Conservation (phyloP, 2,113 vertebrate species). For the Sebastes fasciatus region DNA sequence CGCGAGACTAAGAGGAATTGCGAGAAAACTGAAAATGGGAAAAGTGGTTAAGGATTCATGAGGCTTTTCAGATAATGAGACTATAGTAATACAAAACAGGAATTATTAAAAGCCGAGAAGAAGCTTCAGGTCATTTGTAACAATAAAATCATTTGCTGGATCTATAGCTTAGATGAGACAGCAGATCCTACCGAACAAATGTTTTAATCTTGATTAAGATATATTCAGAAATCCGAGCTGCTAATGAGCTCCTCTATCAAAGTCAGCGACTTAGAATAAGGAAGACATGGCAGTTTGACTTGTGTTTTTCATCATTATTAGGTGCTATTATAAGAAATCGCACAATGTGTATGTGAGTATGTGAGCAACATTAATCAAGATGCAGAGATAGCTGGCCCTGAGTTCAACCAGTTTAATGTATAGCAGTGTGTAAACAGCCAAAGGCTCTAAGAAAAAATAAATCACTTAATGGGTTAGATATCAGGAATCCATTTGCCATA, state of each 20-base stretch:
- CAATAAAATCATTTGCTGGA: not conserved
- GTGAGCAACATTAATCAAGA: conserved; percentile 6
- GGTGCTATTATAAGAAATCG: conserved; percentile 2
- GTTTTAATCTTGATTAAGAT: conserved; percentile 17
- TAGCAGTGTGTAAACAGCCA: conserved; percentile 44
- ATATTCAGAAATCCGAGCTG: conserved; percentile 5
- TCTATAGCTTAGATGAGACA: not conserved
- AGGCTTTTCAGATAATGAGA: conserved; percentile 2
- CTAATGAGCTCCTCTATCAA: conserved; percentile 41
- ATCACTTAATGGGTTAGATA: conserved; percentile 59
- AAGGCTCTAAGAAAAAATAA: conserved; percentile 20
- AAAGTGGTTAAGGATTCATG: conserved; percentile 7
- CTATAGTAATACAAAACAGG: conserved; percentile 6
- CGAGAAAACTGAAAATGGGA: conserved; percentile 3
- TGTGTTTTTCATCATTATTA: not conserved
- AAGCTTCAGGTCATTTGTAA: not conserved
- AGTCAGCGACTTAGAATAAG: conserved; percentile 5
- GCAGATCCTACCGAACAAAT: conserved; percentile 5
- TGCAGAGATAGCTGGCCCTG: conserved; percentile 8
- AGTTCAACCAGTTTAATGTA: conserved; percentile 31
- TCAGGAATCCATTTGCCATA: conserved; percentile 72
- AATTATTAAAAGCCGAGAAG: conserved; percentile 1
- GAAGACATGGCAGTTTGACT: not conserved
- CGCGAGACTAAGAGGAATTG: conserved; percentile 15
- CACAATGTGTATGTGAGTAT: not conserved